Evolutionary conservation across 2,797 vertebrate species (phyloP), one percentile per base, ranked within the genome.

Genomic region (Cephalopachus bancanus): DNA sequence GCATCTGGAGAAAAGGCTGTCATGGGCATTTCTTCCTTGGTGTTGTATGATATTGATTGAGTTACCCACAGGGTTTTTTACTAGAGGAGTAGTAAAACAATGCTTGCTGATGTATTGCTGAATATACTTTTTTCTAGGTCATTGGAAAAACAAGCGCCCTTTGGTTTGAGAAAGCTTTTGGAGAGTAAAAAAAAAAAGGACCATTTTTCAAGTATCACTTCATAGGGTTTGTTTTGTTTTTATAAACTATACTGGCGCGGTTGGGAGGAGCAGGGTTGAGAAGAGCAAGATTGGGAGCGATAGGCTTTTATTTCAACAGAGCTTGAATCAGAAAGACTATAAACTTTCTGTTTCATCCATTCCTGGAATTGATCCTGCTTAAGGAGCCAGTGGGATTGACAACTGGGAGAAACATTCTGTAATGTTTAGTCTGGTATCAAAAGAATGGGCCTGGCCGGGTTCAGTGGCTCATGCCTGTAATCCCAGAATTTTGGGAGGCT

Each of bases 91-190:
- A 92, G 51, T 69, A 84, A 88, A 93, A 81, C 7, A 53, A 16
- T 81, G 9, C 44, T 88, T 96, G 17, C 17, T 75, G 20, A 94
- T 81, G 67, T 81, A 26, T 79, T 92, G 57, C 20, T 71, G 37
- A 87, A 22, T 11, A 9, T 55, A 44, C 16, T 24, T 69, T 71
- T 64, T 62, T 51, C 33, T 84, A 78, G 16, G 16, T 83, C 33
- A 5, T 78, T 78, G 67, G 64, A 71, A 76, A 85, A 95, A 81
- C 51, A 93, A 81, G 33, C 24, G 75, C 49, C 55, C 19, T 93
- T 79, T 55, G 64, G 75, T 67, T 94, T 59, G 14, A 93, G 83
- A 93, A 75, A 93, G 55, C 78, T 65, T 88, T 85, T 49, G 15
- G 49, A 85, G 30, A 37, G 10, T 57, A n/a, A 51, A 10, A 62